Evolutionary conservation across 2,888 invertebrate species (phyloP), one percentile per base, ranked within the genome.

Genomic region (Drosophila testacea): DNA sequence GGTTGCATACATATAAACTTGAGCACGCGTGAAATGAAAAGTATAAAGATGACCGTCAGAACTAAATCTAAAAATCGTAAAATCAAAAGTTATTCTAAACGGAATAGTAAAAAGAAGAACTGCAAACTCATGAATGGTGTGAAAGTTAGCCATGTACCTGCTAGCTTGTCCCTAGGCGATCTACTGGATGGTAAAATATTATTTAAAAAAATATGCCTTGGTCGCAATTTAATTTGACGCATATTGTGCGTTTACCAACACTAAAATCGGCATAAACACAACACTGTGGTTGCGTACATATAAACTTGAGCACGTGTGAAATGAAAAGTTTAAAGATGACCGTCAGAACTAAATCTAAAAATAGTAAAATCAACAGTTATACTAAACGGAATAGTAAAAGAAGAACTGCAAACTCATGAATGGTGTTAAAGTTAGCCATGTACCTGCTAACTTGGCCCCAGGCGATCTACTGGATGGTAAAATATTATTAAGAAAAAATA

Each of bases 221-320:
- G 16, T 16, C 16, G 16, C 16, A 16, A 16, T 16, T 16, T 16
- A 16, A 16, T 32, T 30, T 28, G 60, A 32, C 10, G 30, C 7
- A 30, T 32, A 4, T 48, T 59, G 32, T 47, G 39, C 42, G 64
- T 52, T 65, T 32, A 52, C 16, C 47, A 65, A 39, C 51, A 62
- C 63, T 62, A 1, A 30, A 48, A 11, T 16, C 16, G 10, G 10
- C 30, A 13, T 4, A 34, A 4, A 16, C 32, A 4, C 16, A 32
- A 16, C 16, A 10, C 48, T 16, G 13, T 10, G 9, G 4, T 32
- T 32, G 32, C 32, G 0, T 6, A 2, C 6, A 32, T 9, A 7
- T 4, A 22, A 34, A n/a, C 28, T 46, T 4, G 1, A 4, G 10
- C 32, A 36, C 16, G 34, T 7, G 50, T 22, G 22, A 22, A 30